Conservation (phyloP, 2,888 invertebrate genomes). For the Limnephilus marmoratus region DNA sequence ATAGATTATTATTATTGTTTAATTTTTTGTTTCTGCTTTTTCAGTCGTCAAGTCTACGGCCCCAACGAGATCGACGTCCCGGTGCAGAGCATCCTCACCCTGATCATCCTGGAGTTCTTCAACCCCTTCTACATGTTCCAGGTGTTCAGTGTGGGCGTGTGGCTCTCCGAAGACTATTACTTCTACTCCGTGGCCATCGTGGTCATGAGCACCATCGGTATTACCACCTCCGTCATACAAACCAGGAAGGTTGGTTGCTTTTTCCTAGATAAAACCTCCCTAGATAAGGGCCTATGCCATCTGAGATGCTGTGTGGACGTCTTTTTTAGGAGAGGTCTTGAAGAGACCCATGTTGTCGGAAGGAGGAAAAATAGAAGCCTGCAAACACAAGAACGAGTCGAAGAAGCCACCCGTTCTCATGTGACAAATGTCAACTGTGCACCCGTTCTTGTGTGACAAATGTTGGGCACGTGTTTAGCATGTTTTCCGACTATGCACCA, state of each 20-base stretch:
- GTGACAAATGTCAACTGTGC: no score
- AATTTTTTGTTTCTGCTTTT: constrained; percentile 66
- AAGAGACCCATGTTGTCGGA: no score
- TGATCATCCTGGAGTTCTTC: constrained; percentile 89
- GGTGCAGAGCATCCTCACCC: constrained; percentile 83
- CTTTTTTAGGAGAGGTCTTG: no score
- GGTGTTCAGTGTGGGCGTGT: constrained; percentile 91
- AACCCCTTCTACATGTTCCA: constrained; percentile 98
- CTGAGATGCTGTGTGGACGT: no score
- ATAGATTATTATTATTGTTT: background rate
- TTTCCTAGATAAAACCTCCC: no score
- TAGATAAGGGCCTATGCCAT: no score
- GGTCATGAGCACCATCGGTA: constrained; percentile 89
- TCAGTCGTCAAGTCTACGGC: constrained; percentile 88
- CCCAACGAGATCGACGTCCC: constrained; percentile 90
- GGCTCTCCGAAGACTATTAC: constrained; percentile 93
- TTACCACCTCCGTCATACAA: constrained; percentile 89
- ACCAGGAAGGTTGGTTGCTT: constrained; percentile 82
- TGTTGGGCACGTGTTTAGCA: no score
- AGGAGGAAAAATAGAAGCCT: no score
- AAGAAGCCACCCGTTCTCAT: no score
- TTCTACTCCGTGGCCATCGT: constrained; percentile 93
- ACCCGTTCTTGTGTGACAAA: no score
- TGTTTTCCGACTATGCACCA: no score
- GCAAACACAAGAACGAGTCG: no score